Percentiles rank a stretch among this genome's conserved stretches.
These are phyloP conservation scores for Octomys mimax DNA, from an alignment of 2,797 vertebrate species.

Conservation along the genomic window DNA sequence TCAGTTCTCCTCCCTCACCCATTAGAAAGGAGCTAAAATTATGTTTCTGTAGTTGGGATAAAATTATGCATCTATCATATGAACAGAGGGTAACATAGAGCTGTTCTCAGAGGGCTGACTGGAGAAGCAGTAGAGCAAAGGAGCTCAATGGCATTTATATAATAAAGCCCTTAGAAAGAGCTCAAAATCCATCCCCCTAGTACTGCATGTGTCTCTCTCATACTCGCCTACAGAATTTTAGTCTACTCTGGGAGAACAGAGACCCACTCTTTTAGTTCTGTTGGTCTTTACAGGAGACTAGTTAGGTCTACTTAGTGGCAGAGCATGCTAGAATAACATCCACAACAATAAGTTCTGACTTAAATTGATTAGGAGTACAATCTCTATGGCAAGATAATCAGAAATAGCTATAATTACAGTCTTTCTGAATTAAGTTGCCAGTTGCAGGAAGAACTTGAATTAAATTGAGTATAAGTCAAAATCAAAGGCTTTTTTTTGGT, in stretches of 20 bases:
- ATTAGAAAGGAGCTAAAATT: background rate
- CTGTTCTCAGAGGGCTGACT: conserved; percentile 5
- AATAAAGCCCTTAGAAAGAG: conserved; percentile 43
- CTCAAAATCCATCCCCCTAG: conserved; percentile 55
- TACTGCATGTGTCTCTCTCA: conserved; percentile 4
- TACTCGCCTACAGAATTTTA: conserved; percentile 37
- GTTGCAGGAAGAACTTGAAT: background rate
- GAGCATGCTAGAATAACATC: conserved; percentile 54
- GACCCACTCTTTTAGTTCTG: conserved; percentile 47
- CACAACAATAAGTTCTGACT: conserved; percentile 4
- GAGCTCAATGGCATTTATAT: conserved; percentile 49
- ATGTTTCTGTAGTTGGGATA: background rate
- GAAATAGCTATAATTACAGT: background rate
- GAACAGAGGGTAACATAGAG: conserved; percentile 10
- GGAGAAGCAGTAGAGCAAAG: background rate
- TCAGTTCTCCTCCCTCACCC: accelerated
- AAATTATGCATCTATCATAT: conserved; percentile 20
- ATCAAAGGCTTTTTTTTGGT: background rate
- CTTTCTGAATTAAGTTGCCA: conserved; percentile 40
- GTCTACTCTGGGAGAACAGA: conserved; percentile 58
- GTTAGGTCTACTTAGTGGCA: conserved; percentile 39
- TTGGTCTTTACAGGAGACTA: conserved; percentile 56
- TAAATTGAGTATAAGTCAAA: conserved; percentile 29
- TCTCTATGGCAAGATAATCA: background rate
- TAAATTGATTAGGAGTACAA: conserved; percentile 46